Conservation (phyloP, 2,113 vertebrate species). For the Aegotheles bennettii region DNA sequence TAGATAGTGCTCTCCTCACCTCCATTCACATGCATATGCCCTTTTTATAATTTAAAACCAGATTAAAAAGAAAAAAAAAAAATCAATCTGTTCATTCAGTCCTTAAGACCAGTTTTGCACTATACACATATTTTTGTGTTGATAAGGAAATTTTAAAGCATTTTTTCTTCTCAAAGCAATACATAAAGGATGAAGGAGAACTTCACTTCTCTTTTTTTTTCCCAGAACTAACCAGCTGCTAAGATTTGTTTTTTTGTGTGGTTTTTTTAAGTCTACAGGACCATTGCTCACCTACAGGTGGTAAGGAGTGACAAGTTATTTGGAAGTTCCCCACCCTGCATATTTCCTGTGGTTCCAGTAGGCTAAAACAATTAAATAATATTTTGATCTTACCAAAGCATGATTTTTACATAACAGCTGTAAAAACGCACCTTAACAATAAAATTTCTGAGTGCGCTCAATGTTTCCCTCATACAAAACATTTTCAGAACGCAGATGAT, state of each 20-base stretch:
- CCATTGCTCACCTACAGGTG: slow-evolving; percentile 4
- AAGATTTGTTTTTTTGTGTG: not conserved
- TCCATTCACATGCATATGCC: not conserved
- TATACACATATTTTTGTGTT: not conserved
- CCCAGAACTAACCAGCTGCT: slow-evolving; percentile 15
- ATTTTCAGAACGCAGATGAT: slow-evolving; percentile 43
- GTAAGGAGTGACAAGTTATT: not conserved
- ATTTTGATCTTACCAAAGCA: slow-evolving; percentile 53
- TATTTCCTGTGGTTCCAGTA: slow-evolving; percentile 50
- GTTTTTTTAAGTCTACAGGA: not conserved
- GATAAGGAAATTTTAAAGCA: not conserved
- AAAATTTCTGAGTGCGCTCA: slow-evolving; percentile 3
- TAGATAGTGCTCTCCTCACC: not conserved
- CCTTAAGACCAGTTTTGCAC: not conserved
- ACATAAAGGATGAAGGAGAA: not conserved
- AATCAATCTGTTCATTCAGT: not conserved
- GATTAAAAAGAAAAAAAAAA: not conserved
- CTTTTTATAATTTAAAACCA: not conserved
- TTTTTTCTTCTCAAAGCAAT: not conserved
- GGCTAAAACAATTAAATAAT: slow-evolving; percentile 59
- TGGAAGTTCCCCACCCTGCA: slow-evolving; percentile 37
- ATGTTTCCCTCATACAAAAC: slow-evolving; percentile 4
- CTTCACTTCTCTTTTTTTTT: not conserved
- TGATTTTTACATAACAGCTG: slow-evolving; percentile 42
- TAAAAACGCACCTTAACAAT: slow-evolving; percentile 55